Conservation (phyloP, 2,797 vertebrate species). For the Neosalanx taihuensis region DNA sequence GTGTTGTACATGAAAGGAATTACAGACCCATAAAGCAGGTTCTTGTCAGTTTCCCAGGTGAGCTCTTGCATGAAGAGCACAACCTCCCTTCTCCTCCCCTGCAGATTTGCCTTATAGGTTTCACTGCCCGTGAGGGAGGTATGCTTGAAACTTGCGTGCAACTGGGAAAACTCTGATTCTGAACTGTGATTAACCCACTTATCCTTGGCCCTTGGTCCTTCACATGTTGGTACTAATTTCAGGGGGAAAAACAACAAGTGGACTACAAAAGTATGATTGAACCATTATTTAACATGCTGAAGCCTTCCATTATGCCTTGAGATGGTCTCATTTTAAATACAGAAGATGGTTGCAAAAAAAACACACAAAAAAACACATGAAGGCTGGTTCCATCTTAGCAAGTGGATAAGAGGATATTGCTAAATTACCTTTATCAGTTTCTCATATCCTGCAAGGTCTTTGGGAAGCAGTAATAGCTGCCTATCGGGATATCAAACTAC, state of each 20-base stretch:
- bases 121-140: slow-evolving; percentile 38
- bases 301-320: no score
- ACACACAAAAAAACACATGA: no score
- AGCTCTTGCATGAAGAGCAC: slow-evolving; percentile 77
- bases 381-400: slow-evolving; percentile 34
- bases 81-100: slow-evolving; percentile 56
- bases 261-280: no score
- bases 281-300: no score
- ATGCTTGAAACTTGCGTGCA: slow-evolving; percentile 11
- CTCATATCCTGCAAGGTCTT: slow-evolving; percentile 58
- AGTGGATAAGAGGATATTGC: slow-evolving; percentile 60
- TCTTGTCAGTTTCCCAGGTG: slow-evolving; percentile 75
- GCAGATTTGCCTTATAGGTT: slow-evolving; percentile 68
- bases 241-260: no score
- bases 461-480: slow-evolving; percentile 56
- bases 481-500: slow-evolving; percentile 49
- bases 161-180: not conserved
- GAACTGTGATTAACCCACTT: not conserved
- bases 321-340: no score
- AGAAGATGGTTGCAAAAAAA: no score
- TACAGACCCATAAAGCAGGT: slow-evolving; percentile 78
- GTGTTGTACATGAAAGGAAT: slow-evolving; percentile 80
- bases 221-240: no score
- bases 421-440: slow-evolving; percentile 49
- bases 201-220: no score